Evolutionary conservation across 2,113 vertebrate species (phyloP).

Genomic region (Sceloporus undulatus): DNA sequence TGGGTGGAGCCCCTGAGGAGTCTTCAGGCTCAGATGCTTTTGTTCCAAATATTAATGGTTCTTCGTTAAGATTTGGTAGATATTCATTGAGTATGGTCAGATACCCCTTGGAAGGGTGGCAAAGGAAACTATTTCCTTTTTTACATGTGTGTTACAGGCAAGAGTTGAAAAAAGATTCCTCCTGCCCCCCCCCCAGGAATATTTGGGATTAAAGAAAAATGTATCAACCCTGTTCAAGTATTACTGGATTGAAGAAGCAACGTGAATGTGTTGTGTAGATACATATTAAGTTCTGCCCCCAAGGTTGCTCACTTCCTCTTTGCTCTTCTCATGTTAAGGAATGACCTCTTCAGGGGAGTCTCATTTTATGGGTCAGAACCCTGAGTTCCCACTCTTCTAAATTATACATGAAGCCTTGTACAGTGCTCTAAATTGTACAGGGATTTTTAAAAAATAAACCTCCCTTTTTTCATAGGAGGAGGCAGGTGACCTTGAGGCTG

Average conservation of each 20-base stretch:
- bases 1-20: background rate
- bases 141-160: constrained; percentile 27
- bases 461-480: background rate
- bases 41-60: constrained; percentile 38
- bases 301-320: no score
- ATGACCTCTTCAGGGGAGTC: background rate
- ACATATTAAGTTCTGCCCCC: background rate
- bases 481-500: background rate
- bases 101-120: constrained; percentile 19
- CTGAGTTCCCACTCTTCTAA: background rate
- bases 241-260: background rate
- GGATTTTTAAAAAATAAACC: background rate
- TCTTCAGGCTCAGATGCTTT: constrained; percentile 37
- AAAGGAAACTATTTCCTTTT: constrained; percentile 18
- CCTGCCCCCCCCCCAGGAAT: background rate
- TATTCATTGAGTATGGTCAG: background rate
- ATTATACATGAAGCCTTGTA: background rate
- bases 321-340: background rate
- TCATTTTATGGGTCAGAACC: background rate
- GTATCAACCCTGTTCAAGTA: background rate
- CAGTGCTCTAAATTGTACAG: background rate
- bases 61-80: constrained; percentile 38
- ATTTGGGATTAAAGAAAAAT: background rate
- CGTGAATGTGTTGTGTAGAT: background rate
- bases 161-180: constrained; percentile 17